Evolutionary conservation across 1,140 invertebrate species (phyloP).

Genomic region (Phenacoccus solenopsis): DNA sequence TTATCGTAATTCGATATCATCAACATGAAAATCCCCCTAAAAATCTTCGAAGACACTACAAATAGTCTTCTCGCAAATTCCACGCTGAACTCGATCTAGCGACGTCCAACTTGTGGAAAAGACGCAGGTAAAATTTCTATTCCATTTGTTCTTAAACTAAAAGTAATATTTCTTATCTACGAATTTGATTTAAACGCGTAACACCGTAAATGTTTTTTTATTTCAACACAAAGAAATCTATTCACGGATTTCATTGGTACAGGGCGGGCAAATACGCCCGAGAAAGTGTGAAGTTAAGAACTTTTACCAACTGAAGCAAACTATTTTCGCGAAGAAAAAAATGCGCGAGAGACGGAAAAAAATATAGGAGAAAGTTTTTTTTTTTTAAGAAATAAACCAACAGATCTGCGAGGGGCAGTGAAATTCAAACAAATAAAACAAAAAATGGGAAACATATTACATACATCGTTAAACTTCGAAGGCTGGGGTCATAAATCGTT

Average conservation of each 20-base stretch:
- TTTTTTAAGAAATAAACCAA: slow-evolving; percentile 3
- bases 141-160: no score
- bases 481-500: slow-evolving; percentile 12
- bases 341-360: not conserved
- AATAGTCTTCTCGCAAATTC: no score
- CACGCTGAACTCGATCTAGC: no score
- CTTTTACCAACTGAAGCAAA: not conserved
- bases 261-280: not conserved
- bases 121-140: no score
- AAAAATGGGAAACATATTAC: slow-evolving; percentile 17
- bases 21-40: no score
- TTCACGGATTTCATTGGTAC: not conserved
- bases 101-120: no score
- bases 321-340: not conserved
- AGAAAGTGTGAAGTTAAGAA: not conserved
- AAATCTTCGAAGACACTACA: no score
- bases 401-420: not conserved
- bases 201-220: not conserved
- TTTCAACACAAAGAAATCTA: not conserved
- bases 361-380: not conserved
- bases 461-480: slow-evolving; percentile 17
- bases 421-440: slow-evolving; percentile 5
- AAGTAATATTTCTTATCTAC: not conserved
- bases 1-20: no score
- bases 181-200: not conserved